Base-by-base conservation (phyloP, 2,888 invertebrate species). In the Macroteleia sp. region DNA sequence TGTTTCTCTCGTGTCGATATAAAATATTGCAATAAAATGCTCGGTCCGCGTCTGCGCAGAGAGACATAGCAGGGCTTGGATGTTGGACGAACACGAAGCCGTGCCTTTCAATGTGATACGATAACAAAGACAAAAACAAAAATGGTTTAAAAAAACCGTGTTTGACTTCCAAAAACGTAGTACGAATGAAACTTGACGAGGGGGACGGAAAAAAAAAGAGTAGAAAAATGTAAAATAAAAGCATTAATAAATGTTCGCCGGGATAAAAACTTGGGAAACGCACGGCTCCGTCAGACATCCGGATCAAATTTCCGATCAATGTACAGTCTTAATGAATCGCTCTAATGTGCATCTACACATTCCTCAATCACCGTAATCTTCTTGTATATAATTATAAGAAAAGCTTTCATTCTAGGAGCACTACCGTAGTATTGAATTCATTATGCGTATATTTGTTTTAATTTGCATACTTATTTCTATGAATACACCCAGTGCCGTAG, bases 391-490 rank as follows among this genome's bases (percentile, higher is more conserved):
- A 77, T 75, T 48, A 76, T 80, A 70, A 67, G 76, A 67, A 86
- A 87, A 87, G 85, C 88, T 87, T 85, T 85, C 84, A 79, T 73
- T 83, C 82, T 85, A 86, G 79, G 80, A 85, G 82, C 80, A 83
- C 87, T 87, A 89, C 84, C 83, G 77, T 87, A 87, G 81, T 87
- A 71, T 67, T 61, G 61, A 82, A 83, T 87, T 84, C 81, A 85
- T 84, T 85, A 86, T 88, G 83, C 82, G 81, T 86, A 84, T 83
- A 83, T n/a, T n/a, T n/a, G n/a, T 82, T 88, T 82, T 79, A 85
- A 85, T 86, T 82, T 88, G 85, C 83, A 85, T 87, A 85, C 83
- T 90, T 89, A 86, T 66, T 79, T 78, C 82, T 87, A 89, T 80
- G 84, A 87, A 87, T 89, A 88, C 84, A 86, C 83, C 79, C n/a